These are phyloP conservation scores for Candidula unifasciata DNA, from an alignment of 2,888 invertebrate species.

Conservation along the genomic window DNA sequence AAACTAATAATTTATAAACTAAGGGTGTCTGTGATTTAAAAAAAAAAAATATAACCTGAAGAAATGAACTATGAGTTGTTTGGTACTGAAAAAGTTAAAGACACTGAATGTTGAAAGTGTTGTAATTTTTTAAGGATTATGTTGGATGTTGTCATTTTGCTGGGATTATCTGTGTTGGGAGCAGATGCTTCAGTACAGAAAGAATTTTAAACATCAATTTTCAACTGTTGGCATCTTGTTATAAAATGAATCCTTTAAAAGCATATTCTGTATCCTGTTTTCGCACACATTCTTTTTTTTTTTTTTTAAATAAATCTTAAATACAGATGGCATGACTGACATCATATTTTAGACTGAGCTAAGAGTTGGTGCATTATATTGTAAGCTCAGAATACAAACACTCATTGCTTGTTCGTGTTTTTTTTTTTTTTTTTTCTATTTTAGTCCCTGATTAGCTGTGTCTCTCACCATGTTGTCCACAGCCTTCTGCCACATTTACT, in stretches of 20 bases:
- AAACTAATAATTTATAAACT: too few relatives aligned
- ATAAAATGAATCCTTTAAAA: neutral
- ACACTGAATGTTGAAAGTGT: slow-evolving; percentile 62
- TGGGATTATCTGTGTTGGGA: neutral
- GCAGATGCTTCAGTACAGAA: neutral
- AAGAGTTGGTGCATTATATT: neutral
- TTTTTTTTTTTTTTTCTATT: too few relatives aligned
- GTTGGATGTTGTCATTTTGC: neutral
- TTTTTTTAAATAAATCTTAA: neutral
- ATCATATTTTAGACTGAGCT: neutral
- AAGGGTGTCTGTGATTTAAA: too few relatives aligned
- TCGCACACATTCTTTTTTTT: neutral
- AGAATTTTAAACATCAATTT: neutral
- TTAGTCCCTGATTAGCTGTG: too few relatives aligned
- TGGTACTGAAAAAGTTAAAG: too few relatives aligned
- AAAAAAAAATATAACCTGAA: too few relatives aligned
- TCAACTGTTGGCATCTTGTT: neutral
- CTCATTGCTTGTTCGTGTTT: neutral
- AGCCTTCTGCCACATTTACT: too few relatives aligned
- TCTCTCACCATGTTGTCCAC: too few relatives aligned
- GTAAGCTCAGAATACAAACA: neutral
- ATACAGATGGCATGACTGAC: neutral
- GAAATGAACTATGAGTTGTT: too few relatives aligned
- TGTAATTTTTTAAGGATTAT: too few relatives aligned
- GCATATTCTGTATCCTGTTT: neutral